Base-by-base conservation (phyloP, 2,113 vertebrate species). In the Recurvirostra avosetta region DNA sequence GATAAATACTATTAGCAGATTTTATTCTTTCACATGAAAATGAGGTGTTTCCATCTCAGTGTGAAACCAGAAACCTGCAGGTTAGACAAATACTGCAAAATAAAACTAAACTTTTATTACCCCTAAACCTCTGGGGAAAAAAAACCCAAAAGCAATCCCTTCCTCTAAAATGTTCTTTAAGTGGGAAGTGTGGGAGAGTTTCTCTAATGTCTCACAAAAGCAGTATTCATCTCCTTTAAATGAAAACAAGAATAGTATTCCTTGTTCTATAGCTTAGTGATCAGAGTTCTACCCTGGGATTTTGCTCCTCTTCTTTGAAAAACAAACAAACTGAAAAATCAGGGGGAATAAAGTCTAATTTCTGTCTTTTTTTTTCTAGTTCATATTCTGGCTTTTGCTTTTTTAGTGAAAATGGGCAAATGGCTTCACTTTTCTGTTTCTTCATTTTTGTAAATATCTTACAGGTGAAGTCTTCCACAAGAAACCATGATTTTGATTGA, bases 61-160 rank as follows among this genome's bases (percentile, higher is more conserved):
- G 1, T 78, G 68, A 91, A 85, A 77, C 1, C 1, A 86, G 52
- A 74, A 92, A 71, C 43, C 55, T 63, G 52, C 14, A 92, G 56
- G 72, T 92, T 93, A 88, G 34, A 95, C 16, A 97, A 96, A 86
- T 71, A 77, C 22, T 75, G 16, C 30, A 71, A 91, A 73, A 61
- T 6, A 58, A 36, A 78, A 29, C 23, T 20, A 61, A 91, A 59
- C 29, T 68, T 88, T 61, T 78, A 82, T 86, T 91, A 47, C 27
- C 3, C 40, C 8, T 14, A 88, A 53, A 67, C 63, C 59, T 82
- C 74, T 80, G 72, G 78, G 84, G 14, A 55, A 89, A 72, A 55
- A 84, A 90, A 16, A 55, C 87, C 4, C 18, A 43, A 89, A 95
- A 82, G 4, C 15, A 80, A 91, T 68, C 8, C 5, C n/a, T 82